These are phyloP conservation scores for Lampris megalopsis DNA, from an alignment of 2,113 vertebrate genomes.

Conservation along the genomic window DNA sequence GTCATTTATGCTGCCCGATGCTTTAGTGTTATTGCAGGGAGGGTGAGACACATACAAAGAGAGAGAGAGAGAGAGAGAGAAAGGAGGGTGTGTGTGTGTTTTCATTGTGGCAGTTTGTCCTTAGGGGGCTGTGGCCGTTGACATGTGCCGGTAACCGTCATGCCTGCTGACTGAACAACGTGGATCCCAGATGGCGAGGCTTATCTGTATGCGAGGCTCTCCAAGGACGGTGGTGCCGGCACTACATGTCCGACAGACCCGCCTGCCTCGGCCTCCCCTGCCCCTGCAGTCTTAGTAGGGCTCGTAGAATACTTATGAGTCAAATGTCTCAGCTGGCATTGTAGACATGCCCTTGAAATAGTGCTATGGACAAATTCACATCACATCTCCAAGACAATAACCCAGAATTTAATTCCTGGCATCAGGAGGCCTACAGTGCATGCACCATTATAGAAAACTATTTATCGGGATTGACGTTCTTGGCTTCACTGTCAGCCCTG, in stretches of 20 bases:
- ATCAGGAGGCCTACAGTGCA: not conserved
- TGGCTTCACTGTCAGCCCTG: not conserved
- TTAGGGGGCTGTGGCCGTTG: slow-evolving; percentile 20
- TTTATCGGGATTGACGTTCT: not conserved
- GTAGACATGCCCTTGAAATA: slow-evolving; percentile 16
- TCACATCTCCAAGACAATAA: not conserved
- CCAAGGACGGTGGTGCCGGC: slow-evolving; percentile 39
- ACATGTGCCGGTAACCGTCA: slow-evolving; percentile 24
- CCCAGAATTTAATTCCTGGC: not conserved
- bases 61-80: too few species aligned
- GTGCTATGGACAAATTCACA: not conserved
- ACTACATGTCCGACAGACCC: slow-evolving; percentile 35
- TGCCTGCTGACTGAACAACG: slow-evolving; percentile 38
- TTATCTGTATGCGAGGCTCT: slow-evolving; percentile 56
- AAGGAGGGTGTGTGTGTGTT: not conserved
- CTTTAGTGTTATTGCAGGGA: slow-evolving; percentile 20
- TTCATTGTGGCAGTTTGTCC: slow-evolving; percentile 28
- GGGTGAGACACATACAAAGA: not conserved
- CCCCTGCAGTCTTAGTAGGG: slow-evolving; percentile 1
- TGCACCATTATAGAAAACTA: not conserved
- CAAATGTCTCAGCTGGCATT: not conserved
- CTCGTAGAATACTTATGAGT: slow-evolving; percentile 13
- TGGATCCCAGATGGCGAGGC: slow-evolving; percentile 55
- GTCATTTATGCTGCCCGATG: slow-evolving; percentile 36
- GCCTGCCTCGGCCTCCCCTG: slow-evolving; percentile 1